Conservation (phyloP, 2,888 invertebrate genomes). For the Mimachlamys varia region DNA sequence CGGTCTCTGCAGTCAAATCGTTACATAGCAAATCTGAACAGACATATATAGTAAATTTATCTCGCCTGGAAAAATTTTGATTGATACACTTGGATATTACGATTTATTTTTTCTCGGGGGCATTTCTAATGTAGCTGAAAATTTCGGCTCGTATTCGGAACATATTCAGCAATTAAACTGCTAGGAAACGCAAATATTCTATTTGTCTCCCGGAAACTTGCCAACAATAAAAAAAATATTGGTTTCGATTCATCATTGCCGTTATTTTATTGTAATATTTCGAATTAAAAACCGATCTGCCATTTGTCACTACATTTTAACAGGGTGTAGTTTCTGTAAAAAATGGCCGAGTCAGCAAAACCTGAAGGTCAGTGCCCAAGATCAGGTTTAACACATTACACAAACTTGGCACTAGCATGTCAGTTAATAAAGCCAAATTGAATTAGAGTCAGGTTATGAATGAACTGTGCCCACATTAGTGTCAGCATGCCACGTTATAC, state of each 20-base stretch:
- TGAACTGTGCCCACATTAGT: neutral
- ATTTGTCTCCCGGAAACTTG: neutral
- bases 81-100: neutral
- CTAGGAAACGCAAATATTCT: neutral
- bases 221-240: neutral
- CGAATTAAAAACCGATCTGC: neutral
- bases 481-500: neutral
- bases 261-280: neutral
- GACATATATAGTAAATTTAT: neutral
- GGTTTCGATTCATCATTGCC: neutral
- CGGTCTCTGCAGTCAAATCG: too few relatives aligned
- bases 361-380: neutral
- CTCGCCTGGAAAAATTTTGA: neutral
- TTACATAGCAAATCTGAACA: neutral
- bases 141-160: neutral
- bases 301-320: neutral
- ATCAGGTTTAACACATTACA: neutral
- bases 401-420: neutral
- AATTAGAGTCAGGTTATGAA: neutral
- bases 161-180: neutral
- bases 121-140: neutral
- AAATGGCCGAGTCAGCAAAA: neutral
- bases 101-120: neutral
- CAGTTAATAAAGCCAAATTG: neutral
- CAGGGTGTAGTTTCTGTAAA: neutral